Base-by-base conservation (phyloP, 2,888 invertebrate species). In the Caenorhabditis sp. region DNA sequence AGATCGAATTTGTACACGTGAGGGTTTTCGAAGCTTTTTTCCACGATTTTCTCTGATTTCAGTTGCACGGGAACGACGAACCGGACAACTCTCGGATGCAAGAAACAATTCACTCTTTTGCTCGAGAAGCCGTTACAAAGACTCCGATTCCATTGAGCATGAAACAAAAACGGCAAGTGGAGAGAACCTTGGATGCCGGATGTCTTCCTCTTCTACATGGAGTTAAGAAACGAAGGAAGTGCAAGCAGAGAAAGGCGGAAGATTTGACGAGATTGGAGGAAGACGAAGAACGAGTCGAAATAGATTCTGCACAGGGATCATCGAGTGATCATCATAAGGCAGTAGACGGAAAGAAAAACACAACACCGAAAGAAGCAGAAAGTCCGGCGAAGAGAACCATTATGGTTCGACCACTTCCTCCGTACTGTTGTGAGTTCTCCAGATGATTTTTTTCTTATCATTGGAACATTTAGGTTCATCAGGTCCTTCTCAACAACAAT, bases 1-100 rank as follows among this genome's bases (percentile, higher is more conserved):
- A 67, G 35, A 22, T 81, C 0, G 74, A 80, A 13, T 80, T 80
- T 60, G 56, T 80, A 1, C 58, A 62, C 50, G 74, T 77, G 20
- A 56, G 69, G 50, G 1, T n/a, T 44, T 13, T 55, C 11, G 13
- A 26, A 22, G 53, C 3, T 15, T 50, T 3, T 11, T 2, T 37
- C 11, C 20, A 6, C 18, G 9, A 15, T 20, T 18, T 18, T 18
- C 5, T 24, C 1, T 9, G 18, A 6, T 9, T 56, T 58, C 60
- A 79, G 76, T 32, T 50, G 1, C 76, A 76, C 22, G 76, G 76
- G 18, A 22, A 76, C 32, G 67, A 67, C 9, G 60, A 67, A 20
- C 28, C 58, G 0, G 28, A 18, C 18, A 51, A 60, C 9, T 1
- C 28, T 0, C 53, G 40, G 44, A 76, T 76, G 0, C 60, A 56